Base-by-base conservation (phyloP, 2,888 invertebrate species). In the Rhamnusium bicolor region DNA sequence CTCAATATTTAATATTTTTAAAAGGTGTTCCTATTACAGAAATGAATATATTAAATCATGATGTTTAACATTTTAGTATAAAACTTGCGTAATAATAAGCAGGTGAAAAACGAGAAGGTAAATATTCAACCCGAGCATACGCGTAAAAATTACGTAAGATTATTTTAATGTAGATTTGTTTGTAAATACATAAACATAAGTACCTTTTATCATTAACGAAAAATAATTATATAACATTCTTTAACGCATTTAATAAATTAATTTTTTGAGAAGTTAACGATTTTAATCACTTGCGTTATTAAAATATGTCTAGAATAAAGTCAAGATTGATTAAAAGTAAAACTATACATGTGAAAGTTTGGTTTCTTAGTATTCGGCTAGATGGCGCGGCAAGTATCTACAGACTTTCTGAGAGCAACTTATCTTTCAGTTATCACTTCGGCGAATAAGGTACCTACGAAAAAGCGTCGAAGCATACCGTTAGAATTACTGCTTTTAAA, bases 21-120 rank as follows among this genome's bases (percentile, higher is more conserved):
- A 69, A 69, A 69, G 69, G 69, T 69, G 69, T 63, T 40, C 53
- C 16, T 18, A 21, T 14, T 51, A 49, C 40, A 53, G 54, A 14
- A 10, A n/a, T 46, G 69, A 62, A 51, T 40, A 67, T 67, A 67
- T 67, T 56, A 67, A 67, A 69, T 69, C 54, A 63, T 63, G 53
- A 69, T 69, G 62, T 54, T 63, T 63, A 69, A 14, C 69, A 27
- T 19, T 61, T 62, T 54, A 61, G 61, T 19, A 46, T 63, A 27
- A 67, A 62, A 29, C 56, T 67, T 67, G 56, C 61, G 24, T 69
- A 62, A 69, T 51, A 51, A 29, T 47, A 63, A 27, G 69, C 69
- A 69, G 69, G 69, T 69, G 69, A 51, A 62, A 54, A 19, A 24
- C 14, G 14, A n/a, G 46, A 56, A 53, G 19, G 46, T 27, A 46